Evolutionary conservation across 2,113 vertebrate species (phyloP).

Genomic region (Cavia aperea): DNA sequence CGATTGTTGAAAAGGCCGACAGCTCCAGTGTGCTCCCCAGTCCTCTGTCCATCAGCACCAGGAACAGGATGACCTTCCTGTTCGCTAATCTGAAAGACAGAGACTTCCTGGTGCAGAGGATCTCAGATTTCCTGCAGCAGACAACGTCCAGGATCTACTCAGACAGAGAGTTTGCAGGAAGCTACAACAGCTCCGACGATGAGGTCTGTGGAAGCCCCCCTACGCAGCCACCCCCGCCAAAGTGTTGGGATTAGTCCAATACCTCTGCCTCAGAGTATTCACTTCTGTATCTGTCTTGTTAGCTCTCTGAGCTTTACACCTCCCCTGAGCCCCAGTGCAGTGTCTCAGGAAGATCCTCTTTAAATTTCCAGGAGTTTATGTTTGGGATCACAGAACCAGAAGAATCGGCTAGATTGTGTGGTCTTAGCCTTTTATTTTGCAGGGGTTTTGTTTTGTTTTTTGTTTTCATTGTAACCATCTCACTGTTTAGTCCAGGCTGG

Average conservation of each 20-base stretch:
- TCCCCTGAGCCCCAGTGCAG: not conserved
- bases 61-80: constrained; percentile 98
- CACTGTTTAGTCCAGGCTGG: not conserved
- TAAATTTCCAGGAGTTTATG: not conserved
- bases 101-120: constrained; percentile 96
- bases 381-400: not conserved
- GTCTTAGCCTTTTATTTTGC: not conserved
- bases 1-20: constrained; percentile 98
- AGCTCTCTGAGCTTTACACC: not conserved
- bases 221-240: not conserved
- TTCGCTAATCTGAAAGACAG: constrained; percentile 97
- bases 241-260: not conserved
- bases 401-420: not conserved
- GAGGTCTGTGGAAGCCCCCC: constrained; percentile 79
- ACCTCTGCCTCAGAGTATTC: not conserved
- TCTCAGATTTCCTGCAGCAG: constrained; percentile 97
- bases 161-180: constrained; percentile 88
- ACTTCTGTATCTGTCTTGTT: not conserved
- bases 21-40: constrained; percentile 96
- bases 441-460: not conserved
- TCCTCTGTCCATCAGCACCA: constrained; percentile 96
- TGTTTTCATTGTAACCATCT: not conserved
- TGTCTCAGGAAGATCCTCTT: not conserved
- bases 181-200: constrained; percentile 90
- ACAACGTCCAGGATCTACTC: constrained; percentile 91